These are phyloP conservation scores for Smittia aterrima DNA, from an alignment of 2,888 invertebrate genomes.

Conservation along the genomic window DNA sequence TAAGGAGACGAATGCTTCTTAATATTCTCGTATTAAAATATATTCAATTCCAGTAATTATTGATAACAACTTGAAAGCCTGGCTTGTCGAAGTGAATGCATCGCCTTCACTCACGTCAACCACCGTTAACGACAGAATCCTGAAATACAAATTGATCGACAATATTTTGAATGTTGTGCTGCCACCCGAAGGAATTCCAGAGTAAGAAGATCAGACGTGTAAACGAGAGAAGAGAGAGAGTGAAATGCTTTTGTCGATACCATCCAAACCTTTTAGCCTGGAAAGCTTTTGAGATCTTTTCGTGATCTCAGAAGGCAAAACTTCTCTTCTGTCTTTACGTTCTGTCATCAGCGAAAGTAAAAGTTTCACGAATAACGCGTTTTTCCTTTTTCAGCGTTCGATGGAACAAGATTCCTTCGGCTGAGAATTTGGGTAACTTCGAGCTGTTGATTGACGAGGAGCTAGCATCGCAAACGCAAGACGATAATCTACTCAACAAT, in stretches of 20 bases:
- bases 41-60: constrained; percentile 64
- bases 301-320: too few relatives aligned
- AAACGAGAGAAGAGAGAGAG: not conserved
- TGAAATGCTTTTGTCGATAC: too few relatives aligned
- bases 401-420: constrained; percentile 78
- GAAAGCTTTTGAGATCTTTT: too few relatives aligned
- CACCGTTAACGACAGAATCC: constrained; percentile 87
- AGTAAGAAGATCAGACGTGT: constrained; percentile 55
- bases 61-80: constrained; percentile 89
- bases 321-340: not conserved
- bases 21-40: too few relatives aligned
- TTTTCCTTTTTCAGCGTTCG: constrained; percentile 60
- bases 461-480: constrained; percentile 58
- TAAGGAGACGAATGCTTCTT: too few relatives aligned
- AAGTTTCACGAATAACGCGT: not conserved
- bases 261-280: too few relatives aligned
- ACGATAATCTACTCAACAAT: constrained; percentile 49
- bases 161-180: constrained; percentile 88
- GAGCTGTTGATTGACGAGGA: constrained; percentile 84
- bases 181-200: constrained; percentile 84
- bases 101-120: constrained; percentile 93
- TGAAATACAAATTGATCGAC: constrained; percentile 91
- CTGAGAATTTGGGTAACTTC: constrained; percentile 78
- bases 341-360: too few relatives aligned
- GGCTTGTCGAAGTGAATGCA: constrained; percentile 91